phyloP scores from a whole-genome alignment of 2,888 invertebrate genomes.

The Monopis laevigella region DNA sequence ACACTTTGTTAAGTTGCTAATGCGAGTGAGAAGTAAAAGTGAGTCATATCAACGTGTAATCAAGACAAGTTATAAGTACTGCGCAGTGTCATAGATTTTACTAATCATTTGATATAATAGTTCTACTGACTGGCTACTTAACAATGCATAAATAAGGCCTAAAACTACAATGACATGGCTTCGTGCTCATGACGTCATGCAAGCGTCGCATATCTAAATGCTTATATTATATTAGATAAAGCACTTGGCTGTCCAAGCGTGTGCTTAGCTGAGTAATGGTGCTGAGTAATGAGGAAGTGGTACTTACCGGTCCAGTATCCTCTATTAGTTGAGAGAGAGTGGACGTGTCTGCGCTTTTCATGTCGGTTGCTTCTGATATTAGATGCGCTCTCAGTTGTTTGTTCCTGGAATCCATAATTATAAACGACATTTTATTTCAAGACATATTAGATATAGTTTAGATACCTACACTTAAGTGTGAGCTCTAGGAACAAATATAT shows the following conservation, averaged over 20 bases:
- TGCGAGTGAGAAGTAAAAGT: no score
- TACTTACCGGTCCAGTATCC: constrained; percentile 57
- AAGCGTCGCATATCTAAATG: constrained; percentile 27
- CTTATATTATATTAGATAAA: constrained; percentile 21
- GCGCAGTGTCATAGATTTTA: no score
- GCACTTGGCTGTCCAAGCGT: constrained; percentile 32
- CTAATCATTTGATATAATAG: no score
- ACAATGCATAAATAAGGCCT: no score
- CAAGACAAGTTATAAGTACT: no score
- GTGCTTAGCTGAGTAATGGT: constrained; percentile 21
- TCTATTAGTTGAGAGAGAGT: constrained; percentile 63
- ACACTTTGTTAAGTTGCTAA: no score
- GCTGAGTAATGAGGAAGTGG: not conserved
- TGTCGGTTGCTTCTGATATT: constrained; percentile 74
- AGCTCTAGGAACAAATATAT: not conserved
- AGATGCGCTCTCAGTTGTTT: constrained; percentile 80
- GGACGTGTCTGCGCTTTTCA: constrained; percentile 58
- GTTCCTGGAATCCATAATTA: constrained; percentile 59
- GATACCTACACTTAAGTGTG: not conserved
- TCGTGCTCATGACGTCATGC: constrained; percentile 28
- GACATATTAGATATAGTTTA: not conserved
- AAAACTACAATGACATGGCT: constrained; percentile 15
- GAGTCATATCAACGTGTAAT: no score
- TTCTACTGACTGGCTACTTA: no score
- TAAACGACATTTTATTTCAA: not conserved